Evolutionary conservation across 2,888 invertebrate species (phyloP).

Genomic region (Drosophila tripunctata): DNA sequence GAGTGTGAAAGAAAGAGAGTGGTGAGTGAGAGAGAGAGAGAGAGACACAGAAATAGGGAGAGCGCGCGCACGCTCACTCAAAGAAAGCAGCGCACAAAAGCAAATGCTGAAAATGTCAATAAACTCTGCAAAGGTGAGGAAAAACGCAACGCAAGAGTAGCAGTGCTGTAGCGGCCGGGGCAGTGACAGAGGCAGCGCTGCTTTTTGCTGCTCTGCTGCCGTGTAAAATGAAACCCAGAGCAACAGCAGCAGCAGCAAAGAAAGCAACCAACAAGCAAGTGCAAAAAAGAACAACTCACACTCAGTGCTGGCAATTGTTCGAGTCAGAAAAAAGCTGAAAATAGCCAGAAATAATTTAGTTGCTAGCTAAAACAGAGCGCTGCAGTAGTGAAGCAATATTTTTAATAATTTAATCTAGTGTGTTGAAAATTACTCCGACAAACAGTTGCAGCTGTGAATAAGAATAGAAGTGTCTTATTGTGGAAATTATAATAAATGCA

Average conservation of each 20-base stretch:
- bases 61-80: constrained; percentile 63
- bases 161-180: constrained; percentile 33
- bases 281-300: constrained; percentile 61
- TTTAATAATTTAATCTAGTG: too few relatives aligned
- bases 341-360: too few relatives aligned
- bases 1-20: constrained; percentile 16
- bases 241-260: constrained; percentile 49
- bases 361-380: too few relatives aligned
- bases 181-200: constrained; percentile 26
- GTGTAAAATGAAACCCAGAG: constrained; percentile 60
- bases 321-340: too few relatives aligned
- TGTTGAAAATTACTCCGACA: too few relatives aligned
- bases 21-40: constrained; percentile 16
- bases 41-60: constrained; percentile 47
- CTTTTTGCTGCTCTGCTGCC: constrained; percentile 44
- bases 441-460: too few relatives aligned
- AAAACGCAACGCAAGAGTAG: constrained; percentile 75
- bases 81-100: constrained; percentile 76
- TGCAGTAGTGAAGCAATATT: too few relatives aligned
- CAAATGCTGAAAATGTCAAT: constrained; percentile 79
- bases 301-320: too few relatives aligned
- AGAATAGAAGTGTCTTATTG: too few relatives aligned
- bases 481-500: too few relatives aligned
- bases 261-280: constrained; percentile 71
- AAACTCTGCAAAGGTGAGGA: constrained; percentile 81